phyloP scores from a whole-genome alignment of 2,888 invertebrate species.

The Magallana nippona region DNA sequence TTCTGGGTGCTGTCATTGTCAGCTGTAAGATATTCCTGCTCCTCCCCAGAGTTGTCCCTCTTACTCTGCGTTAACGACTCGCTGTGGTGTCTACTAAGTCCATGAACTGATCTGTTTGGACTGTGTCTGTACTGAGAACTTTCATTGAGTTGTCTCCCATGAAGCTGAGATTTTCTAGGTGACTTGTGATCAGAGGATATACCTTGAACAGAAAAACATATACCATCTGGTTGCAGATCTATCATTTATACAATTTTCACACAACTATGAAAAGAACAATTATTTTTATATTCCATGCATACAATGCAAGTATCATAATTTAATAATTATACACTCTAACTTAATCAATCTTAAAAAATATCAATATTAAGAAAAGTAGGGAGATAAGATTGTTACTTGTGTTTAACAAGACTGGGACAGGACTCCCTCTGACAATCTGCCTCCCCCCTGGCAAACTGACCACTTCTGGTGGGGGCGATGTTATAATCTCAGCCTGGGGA shows the following conservation, averaged over 20 bases:
- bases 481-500: conserved; percentile 4
- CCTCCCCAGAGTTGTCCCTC: neutral
- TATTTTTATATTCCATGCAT: too few species aligned
- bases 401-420: neutral
- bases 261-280: too few species aligned
- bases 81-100: neutral
- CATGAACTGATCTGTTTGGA: neutral
- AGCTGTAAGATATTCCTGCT: neutral
- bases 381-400: neutral
- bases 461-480: conserved; percentile 3
- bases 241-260: too few species aligned
- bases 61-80: neutral
- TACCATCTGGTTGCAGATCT: too few species aligned
- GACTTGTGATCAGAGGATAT: neutral
- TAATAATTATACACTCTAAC: too few species aligned
- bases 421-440: neutral
- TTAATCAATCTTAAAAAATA: too few species aligned
- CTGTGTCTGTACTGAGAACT: neutral
- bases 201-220: neutral
- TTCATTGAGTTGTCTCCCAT: neutral
- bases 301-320: neutral
- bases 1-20: conserved; percentile 7
- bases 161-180: neutral
- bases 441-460: neutral
- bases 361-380: too few species aligned